Percentiles rank a stretch among this genome's conserved stretches.
These are phyloP conservation scores for Eurosta solidaginis DNA, from an alignment of 1,140 invertebrate genomes.

Conservation along the genomic window DNA sequence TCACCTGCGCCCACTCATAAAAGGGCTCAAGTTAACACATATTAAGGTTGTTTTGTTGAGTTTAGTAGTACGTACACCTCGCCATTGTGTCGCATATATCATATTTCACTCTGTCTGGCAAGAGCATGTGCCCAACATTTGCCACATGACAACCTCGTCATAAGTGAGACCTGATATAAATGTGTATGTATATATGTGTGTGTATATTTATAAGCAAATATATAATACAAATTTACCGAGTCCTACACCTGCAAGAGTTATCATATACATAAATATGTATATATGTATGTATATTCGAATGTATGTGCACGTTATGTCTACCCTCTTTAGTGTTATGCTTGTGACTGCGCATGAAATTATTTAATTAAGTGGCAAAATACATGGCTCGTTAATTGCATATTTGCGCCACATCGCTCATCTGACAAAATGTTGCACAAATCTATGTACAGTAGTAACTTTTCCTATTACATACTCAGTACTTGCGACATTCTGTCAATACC, in stretches of 20 bases:
- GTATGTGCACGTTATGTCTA: no score
- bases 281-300: not conserved
- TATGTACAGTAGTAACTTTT: not conserved
- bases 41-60: not conserved
- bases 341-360: constrained; percentile 25
- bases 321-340: not conserved
- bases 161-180: no score
- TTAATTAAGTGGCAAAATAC: constrained; percentile 23
- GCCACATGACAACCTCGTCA: not conserved
- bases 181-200: not conserved
- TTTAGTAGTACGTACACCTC: not conserved
- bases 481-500: not conserved
- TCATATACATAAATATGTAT: not conserved
- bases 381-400: constrained; percentile 21
- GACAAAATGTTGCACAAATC: not conserved
- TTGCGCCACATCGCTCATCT: constrained; percentile 11
- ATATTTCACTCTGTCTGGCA: constrained; percentile 9
- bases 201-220: not conserved
- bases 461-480: not conserved
- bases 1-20: not conserved
- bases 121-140: not conserved
- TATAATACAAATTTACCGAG: not conserved
- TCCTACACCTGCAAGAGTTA: not conserved
- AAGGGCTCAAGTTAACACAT: not conserved
- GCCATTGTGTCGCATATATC: not conserved